Conservation (phyloP, 2,888 invertebrate genomes). For the Macrosoma leucophasiata region DNA sequence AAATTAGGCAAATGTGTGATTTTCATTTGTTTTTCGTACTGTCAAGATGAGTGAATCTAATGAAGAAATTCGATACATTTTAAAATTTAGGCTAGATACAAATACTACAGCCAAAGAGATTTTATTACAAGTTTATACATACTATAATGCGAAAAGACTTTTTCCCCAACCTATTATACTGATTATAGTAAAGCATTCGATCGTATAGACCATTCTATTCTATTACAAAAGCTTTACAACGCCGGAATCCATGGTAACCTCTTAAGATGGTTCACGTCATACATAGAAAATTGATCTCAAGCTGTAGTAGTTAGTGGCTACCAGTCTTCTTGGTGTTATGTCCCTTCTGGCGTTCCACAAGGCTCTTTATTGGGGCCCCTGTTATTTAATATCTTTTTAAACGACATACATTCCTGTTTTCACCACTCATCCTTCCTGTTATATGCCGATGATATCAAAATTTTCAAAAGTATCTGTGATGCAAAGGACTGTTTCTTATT, state of each 20-base stretch:
- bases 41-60: no score
- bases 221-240: slow-evolving; percentile 6
- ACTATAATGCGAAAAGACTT: no score
- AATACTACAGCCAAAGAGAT: no score
- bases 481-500: slow-evolving; percentile 4
- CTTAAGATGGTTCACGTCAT: slow-evolving; percentile 2
- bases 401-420: slow-evolving; percentile 13
- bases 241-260: slow-evolving; percentile 1
- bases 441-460: slow-evolving; percentile 22
- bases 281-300: slow-evolving; percentile 6
- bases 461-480: slow-evolving; percentile 7
- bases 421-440: slow-evolving; percentile 7
- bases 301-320: slow-evolving; percentile 19
- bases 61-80: no score
- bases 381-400: slow-evolving; percentile 16
- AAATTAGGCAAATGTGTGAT: no score
- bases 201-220: slow-evolving; percentile 12
- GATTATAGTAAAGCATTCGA: slow-evolving; percentile 17
- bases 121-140: no score
- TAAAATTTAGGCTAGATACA: no score
- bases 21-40: no score
- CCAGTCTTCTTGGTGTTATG: background rate
- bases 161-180: no score
- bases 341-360: slow-evolving; percentile 15
- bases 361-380: slow-evolving; percentile 17